Base-by-base conservation (phyloP, 2,113 vertebrate species). In the Agelaius phoeniceus region DNA sequence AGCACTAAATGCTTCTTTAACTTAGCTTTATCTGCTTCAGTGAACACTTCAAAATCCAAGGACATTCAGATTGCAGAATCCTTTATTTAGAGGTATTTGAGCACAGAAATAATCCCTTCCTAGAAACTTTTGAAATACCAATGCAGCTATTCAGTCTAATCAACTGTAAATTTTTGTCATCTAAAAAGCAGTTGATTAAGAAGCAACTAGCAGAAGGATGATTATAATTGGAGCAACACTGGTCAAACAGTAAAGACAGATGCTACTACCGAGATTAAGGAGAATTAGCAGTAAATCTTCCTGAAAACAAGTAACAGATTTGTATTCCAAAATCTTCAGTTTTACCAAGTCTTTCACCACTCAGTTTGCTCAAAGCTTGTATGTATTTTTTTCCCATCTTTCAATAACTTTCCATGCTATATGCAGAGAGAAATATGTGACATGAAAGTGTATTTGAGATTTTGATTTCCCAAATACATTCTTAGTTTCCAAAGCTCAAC, bases 1-100 rank as follows among this genome's bases (percentile, higher is more conserved):
- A 89, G 90, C 90, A 81, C 94, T 98, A 97, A 97, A 97, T 96
- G 97, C 95, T 96, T 68, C 97, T 98, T 98, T 97, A 97, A 96
- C 90, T 94, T 97, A 88, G 94, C 97, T 98, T 98, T 96, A 71
- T 98, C 91, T 97, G 98, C 98, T 95, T 97, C 96, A 95, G 12
- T 97, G 96, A 98, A 62, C 96, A 78, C 94, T 97, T 94, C 86
- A 68, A 73, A 92, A 94, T 97, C 54, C 96, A 52, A 77, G 72
- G 88, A 96, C 95, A 96, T 96, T 97, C 95, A 95, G 89, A 78
- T 74, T 84, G 57, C 30, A 73, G 94, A 94, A 95, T 33, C 82
- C 52, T 91, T 98, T 97, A 96, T 95, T 82, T 41, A 74, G 85
- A 97, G 75, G 81, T 94, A 96, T 96, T 95, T 97, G 97, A 96